These are phyloP conservation scores for Zootoca vivipara DNA, from an alignment of 2,113 vertebrate genomes.

Conservation along the genomic window DNA sequence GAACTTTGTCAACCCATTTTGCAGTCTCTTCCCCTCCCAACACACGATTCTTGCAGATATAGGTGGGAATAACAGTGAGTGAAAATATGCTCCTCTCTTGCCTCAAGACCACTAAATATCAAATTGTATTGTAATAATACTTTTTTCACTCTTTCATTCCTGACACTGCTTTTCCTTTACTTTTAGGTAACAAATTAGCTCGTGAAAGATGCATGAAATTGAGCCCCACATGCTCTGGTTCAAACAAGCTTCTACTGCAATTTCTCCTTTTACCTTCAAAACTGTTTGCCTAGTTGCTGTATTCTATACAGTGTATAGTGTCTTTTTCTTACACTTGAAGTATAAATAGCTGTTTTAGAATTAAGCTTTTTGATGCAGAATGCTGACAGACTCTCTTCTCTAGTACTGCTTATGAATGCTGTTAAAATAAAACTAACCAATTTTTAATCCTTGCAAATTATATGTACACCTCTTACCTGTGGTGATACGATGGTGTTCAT, in stretches of 20 bases:
- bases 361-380: conserved; percentile 57
- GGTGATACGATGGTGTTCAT: conserved; percentile 21
- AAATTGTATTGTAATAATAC: neutral
- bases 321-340: conserved; percentile 54
- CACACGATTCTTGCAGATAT: neutral
- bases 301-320: neutral
- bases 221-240: conserved; percentile 52
- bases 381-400: conserved; percentile 42
- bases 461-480: conserved; percentile 1
- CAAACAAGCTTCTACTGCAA: conserved; percentile 4
- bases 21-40: neutral
- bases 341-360: conserved; percentile 62
- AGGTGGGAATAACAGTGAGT: neutral
- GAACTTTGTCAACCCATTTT: neutral
- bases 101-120: neutral
- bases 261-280: conserved; percentile 48
- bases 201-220: conserved; percentile 48
- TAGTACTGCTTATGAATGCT: conserved; percentile 40
- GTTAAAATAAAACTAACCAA: conserved; percentile 46
- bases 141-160: conserved; percentile 8
- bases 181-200: conserved; percentile 40
- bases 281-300: conserved; percentile 50
- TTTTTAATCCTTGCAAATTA: conserved; percentile 59
- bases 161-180: conserved; percentile 26
- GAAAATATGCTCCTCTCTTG: neutral